Percentiles rank a stretch among this genome's conserved stretches.
Evolutionary conservation across 2,888 invertebrate species (phyloP).

Genomic region (Sussaba pulchella): DNA sequence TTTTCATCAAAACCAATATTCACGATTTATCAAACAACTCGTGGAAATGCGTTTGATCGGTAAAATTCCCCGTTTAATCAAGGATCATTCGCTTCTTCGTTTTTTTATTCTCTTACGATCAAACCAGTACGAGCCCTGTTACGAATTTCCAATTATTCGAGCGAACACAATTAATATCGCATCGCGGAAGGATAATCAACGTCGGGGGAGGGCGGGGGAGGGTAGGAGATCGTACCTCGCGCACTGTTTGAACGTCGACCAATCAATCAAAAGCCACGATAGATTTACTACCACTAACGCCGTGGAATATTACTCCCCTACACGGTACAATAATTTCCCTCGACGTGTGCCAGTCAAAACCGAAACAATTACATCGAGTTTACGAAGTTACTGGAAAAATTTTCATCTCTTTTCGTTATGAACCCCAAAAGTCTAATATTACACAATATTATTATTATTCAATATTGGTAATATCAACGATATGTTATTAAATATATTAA

Average conservation of each 20-base stretch:
- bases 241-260: constrained; percentile 18
- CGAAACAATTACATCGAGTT: background rate
- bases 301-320: background rate
- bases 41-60: too few relatives aligned
- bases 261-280: constrained; percentile 33
- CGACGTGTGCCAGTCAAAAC: constrained; percentile 3
- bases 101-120: background rate
- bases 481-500: too few relatives aligned
- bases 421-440: background rate
- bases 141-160: constrained; percentile 53
- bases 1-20: too few relatives aligned
- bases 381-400: background rate
- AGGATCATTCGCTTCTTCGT: background rate
- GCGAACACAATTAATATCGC: constrained; percentile 55
- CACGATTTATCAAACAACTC: too few relatives aligned
- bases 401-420: background rate
- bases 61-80: too few relatives aligned
- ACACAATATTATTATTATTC: too few relatives aligned
- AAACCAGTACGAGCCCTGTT: constrained; percentile 4
- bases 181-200: constrained; percentile 45
- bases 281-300: constrained; percentile 22
- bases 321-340: constrained; percentile 2
- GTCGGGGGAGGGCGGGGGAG: background rate
- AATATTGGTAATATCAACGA: too few relatives aligned
- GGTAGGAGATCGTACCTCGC: background rate